These are phyloP conservation scores for Thunnus thynnus DNA, from an alignment of 2,113 vertebrate species.

Conservation along the genomic window DNA sequence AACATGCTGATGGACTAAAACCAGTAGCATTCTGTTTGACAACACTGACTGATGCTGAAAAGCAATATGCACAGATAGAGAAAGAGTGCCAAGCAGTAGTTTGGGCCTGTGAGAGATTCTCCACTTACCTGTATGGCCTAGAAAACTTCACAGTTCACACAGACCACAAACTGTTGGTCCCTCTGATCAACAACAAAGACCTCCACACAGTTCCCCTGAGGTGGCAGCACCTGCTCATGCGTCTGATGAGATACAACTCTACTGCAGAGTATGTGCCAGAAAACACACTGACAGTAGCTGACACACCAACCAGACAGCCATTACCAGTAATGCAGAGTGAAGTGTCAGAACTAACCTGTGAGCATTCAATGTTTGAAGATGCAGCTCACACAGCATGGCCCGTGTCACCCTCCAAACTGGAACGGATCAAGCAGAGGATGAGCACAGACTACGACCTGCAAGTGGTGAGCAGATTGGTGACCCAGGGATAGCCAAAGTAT, in stretches of 20 bases:
- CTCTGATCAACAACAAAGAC: background rate
- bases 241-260: background rate
- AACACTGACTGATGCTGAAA: too few relatives aligned
- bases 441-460: background rate
- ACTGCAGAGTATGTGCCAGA: background rate
- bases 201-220: background rate
- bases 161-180: background rate
- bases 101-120: too few relatives aligned
- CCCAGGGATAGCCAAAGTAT: background rate
- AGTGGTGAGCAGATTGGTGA: background rate
- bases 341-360: background rate
- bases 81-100: too few relatives aligned
- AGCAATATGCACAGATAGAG: too few relatives aligned
- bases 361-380: background rate
- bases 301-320: background rate
- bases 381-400: background rate
- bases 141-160: too few relatives aligned
- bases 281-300: constrained; percentile 4
- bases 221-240: background rate
- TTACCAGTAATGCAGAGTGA: background rate
- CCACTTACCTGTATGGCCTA: too few relatives aligned
- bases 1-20: too few relatives aligned
- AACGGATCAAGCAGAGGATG: background rate
- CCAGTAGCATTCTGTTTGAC: too few relatives aligned
- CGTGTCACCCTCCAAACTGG: background rate